phyloP scores from a whole-genome alignment of 1,140 invertebrate genomes.

The Meteorus sp. region DNA sequence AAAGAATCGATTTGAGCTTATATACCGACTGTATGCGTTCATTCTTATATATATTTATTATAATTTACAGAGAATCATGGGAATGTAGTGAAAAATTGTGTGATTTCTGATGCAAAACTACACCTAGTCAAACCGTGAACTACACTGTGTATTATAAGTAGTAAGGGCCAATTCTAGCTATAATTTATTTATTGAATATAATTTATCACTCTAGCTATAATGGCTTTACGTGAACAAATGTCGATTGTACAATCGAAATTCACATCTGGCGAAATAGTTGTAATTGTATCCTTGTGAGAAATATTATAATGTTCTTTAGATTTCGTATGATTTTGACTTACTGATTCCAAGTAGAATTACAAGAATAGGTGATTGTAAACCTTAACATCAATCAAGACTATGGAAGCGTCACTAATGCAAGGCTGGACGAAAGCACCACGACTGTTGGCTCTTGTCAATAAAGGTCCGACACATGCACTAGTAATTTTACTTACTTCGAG shows the following conservation, averaged over 20 bases:
- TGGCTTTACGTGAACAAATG: slow-evolving; percentile 42
- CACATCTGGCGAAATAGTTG: slow-evolving; percentile 63
- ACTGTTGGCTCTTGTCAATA: slow-evolving; percentile 70
- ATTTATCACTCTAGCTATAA: slow-evolving; percentile 13
- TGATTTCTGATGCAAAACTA: not conserved
- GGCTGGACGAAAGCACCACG: slow-evolving; percentile 60
- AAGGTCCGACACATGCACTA: slow-evolving; percentile 65
- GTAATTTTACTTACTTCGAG: slow-evolving; percentile 66
- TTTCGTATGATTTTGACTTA: not conserved
- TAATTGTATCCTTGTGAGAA: slow-evolving; percentile 56
- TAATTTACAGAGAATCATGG: not conserved
- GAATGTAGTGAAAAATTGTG: no score
- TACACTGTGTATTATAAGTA: not conserved
- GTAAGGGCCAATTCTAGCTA: not conserved
- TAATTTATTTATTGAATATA: not conserved
- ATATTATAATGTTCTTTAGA: not conserved
- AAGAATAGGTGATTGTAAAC: not conserved
- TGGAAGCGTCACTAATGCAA: slow-evolving; percentile 61
- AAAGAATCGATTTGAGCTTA: not conserved
- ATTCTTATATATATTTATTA: not conserved
- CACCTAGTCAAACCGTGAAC: not conserved
- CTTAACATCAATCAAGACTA: slow-evolving; percentile 40
- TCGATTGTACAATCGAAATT: slow-evolving; percentile 66
- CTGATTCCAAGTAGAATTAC: slow-evolving; percentile 2
- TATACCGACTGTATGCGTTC: not conserved